Evolutionary conservation across 1,140 invertebrate genomes (phyloP).

Genomic region (Zaprionus capensis): DNA sequence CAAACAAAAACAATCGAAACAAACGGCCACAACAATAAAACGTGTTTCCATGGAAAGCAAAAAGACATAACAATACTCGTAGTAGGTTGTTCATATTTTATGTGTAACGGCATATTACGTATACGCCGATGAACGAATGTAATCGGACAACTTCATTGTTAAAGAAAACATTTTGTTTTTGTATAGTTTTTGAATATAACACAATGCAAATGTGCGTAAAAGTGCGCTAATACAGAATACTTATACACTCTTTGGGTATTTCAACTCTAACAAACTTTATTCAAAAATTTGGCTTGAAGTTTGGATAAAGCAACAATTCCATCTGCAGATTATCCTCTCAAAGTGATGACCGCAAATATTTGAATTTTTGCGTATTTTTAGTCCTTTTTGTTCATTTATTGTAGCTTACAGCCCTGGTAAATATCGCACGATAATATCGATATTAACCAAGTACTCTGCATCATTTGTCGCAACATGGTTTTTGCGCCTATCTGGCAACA

Average conservation of each 20-base stretch:
- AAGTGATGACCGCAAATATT: no score
- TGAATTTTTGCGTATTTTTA: no score
- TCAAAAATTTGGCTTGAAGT: no score
- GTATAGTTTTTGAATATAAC: neutral
- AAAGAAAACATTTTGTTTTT: slow-evolving; percentile 7
- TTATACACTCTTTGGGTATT: no score
- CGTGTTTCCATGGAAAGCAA: slow-evolving; percentile 40
- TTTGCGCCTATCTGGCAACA: slow-evolving; percentile 22
- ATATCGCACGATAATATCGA: neutral
- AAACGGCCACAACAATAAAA: slow-evolving; percentile 14
- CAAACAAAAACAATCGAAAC: slow-evolving; percentile 10
- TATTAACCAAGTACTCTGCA: neutral
- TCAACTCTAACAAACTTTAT: no score
- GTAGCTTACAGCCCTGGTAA: no score
- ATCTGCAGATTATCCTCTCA: no score
- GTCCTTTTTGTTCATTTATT: no score
- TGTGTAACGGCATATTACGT: slow-evolving; percentile 38
- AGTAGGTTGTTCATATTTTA: neutral
- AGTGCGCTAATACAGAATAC: neutral
- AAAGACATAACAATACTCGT: slow-evolving; percentile 14
- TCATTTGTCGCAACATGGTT: neutral
- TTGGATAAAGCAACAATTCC: no score
- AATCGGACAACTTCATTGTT: neutral
- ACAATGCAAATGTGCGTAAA: neutral
- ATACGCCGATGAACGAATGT: slow-evolving; percentile 7